Evolutionary conservation across 2,797 vertebrate species (phyloP).

Genomic region (Xyrichtys novacula): DNA sequence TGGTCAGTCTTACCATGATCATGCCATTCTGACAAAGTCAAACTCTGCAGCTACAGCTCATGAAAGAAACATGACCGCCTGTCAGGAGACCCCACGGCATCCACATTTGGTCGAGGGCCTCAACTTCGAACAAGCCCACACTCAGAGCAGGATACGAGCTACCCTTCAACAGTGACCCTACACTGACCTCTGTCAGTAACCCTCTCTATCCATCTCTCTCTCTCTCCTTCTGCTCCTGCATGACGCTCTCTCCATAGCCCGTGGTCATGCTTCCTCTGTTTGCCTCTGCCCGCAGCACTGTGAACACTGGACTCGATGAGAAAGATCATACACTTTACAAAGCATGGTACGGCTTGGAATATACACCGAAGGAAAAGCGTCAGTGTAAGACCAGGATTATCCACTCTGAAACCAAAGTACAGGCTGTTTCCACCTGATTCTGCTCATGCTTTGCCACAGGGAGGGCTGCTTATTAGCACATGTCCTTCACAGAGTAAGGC

Average conservation of each 20-base stretch:
- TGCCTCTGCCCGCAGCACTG: constrained; percentile 3
- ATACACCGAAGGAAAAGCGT: constrained; percentile 7
- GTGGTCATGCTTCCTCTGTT: constrained; percentile 29
- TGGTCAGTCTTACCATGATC: constrained; percentile 32
- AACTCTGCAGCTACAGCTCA: constrained; percentile 50
- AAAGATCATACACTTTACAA: constrained; percentile 56
- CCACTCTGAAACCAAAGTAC: neutral
- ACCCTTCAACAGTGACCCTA: constrained; percentile 19
- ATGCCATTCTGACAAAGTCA: constrained; percentile 46
- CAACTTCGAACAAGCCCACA: constrained; percentile 27
- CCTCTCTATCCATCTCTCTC: neutral
- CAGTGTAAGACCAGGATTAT: neutral
- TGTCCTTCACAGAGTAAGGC: no score
- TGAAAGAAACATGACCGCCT: constrained; percentile 56
- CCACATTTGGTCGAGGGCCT: constrained; percentile 23
- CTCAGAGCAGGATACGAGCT: constrained; percentile 7
- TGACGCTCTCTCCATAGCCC: constrained; percentile 12
- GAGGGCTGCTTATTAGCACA: no score
- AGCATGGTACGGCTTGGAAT: constrained; percentile 26
- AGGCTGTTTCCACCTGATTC: neutral
- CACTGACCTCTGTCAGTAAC: constrained; percentile 40
- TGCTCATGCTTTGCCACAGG: neutral
- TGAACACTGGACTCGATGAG: constrained; percentile 4
- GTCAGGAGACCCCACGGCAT: constrained; percentile 10
- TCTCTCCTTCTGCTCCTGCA: neutral